Evolutionary conservation across 2,113 vertebrate genomes (phyloP).

Genomic region (Daboia siamensis): DNA sequence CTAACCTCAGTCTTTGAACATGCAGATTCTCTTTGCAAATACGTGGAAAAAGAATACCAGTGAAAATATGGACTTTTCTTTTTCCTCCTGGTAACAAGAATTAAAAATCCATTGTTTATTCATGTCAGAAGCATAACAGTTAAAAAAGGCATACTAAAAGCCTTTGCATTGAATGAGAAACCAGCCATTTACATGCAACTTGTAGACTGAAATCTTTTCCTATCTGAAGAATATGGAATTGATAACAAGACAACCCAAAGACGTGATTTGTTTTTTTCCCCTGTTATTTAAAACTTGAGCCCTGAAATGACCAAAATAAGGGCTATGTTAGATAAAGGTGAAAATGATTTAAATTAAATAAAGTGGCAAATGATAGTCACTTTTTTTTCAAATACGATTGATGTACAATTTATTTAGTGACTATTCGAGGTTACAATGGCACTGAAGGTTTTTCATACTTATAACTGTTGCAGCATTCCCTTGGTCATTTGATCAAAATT

Average conservation of each 20-base stretch:
- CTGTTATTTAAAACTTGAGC: neutral
- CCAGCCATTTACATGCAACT: neutral
- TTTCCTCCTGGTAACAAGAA: neutral
- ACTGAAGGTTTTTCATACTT: neutral
- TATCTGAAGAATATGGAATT: neutral
- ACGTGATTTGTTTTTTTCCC: fast-evolving
- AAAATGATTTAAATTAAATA: neutral
- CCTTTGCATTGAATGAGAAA: neutral
- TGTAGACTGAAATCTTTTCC: neutral
- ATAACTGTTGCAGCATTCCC: neutral
- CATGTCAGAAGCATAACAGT: no score
- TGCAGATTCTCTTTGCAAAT: neutral
- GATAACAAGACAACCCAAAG: neutral
- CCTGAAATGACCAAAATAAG: neutral
- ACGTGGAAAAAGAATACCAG: neutral
- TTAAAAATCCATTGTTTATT: neutral
- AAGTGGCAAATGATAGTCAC: neutral
- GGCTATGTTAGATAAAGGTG: neutral
- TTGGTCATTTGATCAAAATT: neutral
- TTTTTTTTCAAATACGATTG: neutral
- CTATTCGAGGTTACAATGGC: neutral
- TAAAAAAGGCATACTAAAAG: neutral
- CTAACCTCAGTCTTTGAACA: neutral
- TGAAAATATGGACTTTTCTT: neutral
- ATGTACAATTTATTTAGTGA: no score